phyloP scores from a whole-genome alignment of 1,140 invertebrate species.

The Copidosoma floridanum region DNA sequence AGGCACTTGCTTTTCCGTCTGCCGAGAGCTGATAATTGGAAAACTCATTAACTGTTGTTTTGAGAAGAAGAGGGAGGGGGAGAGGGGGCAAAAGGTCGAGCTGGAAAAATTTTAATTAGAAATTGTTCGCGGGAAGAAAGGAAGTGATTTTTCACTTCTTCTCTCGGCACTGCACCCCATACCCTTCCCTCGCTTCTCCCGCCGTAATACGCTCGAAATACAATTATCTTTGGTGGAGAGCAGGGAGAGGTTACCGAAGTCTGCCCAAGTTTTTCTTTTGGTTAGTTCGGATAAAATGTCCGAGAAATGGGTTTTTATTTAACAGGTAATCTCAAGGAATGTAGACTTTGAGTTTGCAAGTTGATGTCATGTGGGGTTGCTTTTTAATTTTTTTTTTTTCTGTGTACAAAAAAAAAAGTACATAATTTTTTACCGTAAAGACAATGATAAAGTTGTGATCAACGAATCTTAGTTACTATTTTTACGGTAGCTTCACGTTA shows the following conservation, averaged over 20 bases:
- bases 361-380: too few relatives aligned
- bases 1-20: not conserved
- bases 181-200: not conserved
- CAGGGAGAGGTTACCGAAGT: not conserved
- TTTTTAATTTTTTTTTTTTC: too few relatives aligned
- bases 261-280: not conserved
- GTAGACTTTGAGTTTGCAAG: too few relatives aligned
- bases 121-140: constrained; percentile 18
- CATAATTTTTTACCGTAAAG: too few relatives aligned
- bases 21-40: constrained; percentile 14
- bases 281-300: too few relatives aligned
- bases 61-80: not conserved
- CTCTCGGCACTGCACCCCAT: not conserved
- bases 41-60: constrained; percentile 22
- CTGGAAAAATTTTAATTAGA: constrained; percentile 24
- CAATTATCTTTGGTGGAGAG: constrained; percentile 7
- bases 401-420: too few relatives aligned
- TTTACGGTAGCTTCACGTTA: too few relatives aligned
- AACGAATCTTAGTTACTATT: too few relatives aligned
- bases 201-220: constrained; percentile 9
- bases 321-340: too few relatives aligned
- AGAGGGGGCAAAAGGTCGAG: not conserved
- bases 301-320: too few relatives aligned
- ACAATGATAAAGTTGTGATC: too few relatives aligned
- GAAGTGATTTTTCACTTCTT: constrained; percentile 21